These are phyloP conservation scores for Apteryx owenii DNA, from an alignment of 2,113 vertebrate species.

Conservation along the genomic window DNA sequence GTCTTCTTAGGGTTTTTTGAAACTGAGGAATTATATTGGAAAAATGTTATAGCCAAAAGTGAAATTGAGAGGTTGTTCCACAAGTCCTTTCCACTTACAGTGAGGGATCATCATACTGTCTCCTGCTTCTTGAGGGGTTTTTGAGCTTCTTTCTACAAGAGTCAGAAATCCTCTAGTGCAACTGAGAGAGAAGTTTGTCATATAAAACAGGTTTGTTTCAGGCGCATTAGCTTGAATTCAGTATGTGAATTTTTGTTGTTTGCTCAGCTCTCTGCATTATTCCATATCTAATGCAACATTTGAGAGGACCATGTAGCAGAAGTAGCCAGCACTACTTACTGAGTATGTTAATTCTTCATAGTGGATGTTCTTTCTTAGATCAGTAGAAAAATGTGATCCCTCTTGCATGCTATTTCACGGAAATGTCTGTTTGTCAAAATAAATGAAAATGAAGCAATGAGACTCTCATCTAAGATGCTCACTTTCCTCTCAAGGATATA, in stretches of 20 bases:
- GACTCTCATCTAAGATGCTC: not conserved
- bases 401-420: not conserved
- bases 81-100: not conserved
- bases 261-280: not conserved
- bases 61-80: not conserved
- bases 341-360: not conserved
- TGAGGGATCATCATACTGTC: fast-evolving
- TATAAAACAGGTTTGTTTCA: not conserved
- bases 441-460: not conserved
- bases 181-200: not conserved
- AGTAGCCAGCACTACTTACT: not conserved
- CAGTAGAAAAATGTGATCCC: not conserved
- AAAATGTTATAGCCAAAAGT: not conserved
- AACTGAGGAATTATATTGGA: fast-evolving
- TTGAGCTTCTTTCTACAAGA: not conserved
- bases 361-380: not conserved
- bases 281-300: fast-evolving
- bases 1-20: not conserved
- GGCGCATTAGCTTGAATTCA: fast-evolving
- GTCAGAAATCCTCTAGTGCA: not conserved
- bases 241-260: not conserved
- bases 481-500: not conserved
- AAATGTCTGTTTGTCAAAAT: not conserved
- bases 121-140: not conserved
- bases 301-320: not conserved